Evolutionary conservation across 2,797 vertebrate genomes (phyloP), one percentile per base, ranked within the genome.

Genomic region (Linurgus olivaceus): DNA sequence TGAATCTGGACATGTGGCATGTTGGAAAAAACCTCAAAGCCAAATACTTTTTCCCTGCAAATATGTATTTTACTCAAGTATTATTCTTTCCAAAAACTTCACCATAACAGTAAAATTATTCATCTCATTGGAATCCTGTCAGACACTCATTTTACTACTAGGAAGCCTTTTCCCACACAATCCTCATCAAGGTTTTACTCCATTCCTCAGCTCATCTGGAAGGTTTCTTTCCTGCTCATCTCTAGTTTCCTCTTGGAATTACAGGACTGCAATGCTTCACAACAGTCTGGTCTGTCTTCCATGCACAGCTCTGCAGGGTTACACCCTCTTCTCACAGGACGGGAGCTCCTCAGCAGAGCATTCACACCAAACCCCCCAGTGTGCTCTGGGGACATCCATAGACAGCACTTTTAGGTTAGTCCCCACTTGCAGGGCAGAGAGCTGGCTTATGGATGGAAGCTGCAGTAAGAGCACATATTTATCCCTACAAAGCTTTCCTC

Each of bases 221-320:
- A 50, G 35, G 15, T 52, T 90, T 68, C 48, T 68, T 67, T 45
- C 24, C 45, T 74, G 37, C 5, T 86, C 59, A 16, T 63, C 75
- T 71, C 48, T 38, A 23, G 9, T 20, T 92, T 81, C 15, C 38
- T 31, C 26, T 13, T 26, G 63, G 31, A 57, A 25, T 63, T 51
- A 17, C 0, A 33, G 1, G 28, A 58, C 37, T 23, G 9, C 42
- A 29, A 1, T 0, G 8, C 21, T 50, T n/a, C 21, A 10, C 2
- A 2, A 35, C 31, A 75, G 24, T 2, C 25, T n/a, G 19, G 6
- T 54, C 58, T 28, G 42, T 47, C 35, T 29, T 45, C 25, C 19
- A 33, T 0, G 31, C 44, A 45, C 24, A 75, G 29, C 48, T 80
- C 68, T 88, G 1, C 31, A 68, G 10, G 28, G 35, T 35, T 40